Percentiles rank a stretch among this genome's conserved stretches.
These are phyloP conservation scores for Drosophila truncata DNA, from an alignment of 1,140 invertebrate species.

Conservation along the genomic window DNA sequence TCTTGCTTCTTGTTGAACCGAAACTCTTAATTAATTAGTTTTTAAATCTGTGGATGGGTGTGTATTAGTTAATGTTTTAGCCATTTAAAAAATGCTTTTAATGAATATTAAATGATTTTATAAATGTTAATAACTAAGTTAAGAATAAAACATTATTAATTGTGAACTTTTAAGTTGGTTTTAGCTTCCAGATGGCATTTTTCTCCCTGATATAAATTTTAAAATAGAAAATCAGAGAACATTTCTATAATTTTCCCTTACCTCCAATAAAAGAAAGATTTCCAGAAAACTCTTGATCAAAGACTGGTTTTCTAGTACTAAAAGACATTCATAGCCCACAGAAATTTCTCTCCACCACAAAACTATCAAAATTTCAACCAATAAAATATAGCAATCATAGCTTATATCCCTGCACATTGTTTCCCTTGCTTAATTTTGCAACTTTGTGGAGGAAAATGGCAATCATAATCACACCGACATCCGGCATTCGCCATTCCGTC, in stretches of 20 bases:
- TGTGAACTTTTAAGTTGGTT: not conserved
- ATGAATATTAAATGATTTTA: not conserved
- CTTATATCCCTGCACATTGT: constrained; percentile 2
- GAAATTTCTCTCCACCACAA: not conserved
- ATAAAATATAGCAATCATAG: constrained; percentile 6
- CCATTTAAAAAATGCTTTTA: no score
- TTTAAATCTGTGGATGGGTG: not conserved
- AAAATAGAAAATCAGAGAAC: no score
- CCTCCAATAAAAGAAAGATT: no score
- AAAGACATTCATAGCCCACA: no score
- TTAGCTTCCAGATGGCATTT: not conserved
- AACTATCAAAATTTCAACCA: not conserved
- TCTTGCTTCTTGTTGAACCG: not conserved
- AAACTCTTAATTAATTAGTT: constrained; percentile 11
- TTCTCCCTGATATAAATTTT: no score
- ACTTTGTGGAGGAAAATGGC: not conserved
- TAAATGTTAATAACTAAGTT: not conserved
- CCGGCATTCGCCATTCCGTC: constrained; percentile 3
- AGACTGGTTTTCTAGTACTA: not conserved
- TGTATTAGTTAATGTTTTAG: no score
- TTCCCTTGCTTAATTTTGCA: not conserved
- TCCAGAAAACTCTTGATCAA: no score
- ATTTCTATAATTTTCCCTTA: no score
- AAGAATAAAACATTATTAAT: not conserved
- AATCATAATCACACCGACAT: constrained; percentile 26